Conservation (phyloP, 2,113 vertebrate genomes). For the Cyanocitta stelleri region DNA sequence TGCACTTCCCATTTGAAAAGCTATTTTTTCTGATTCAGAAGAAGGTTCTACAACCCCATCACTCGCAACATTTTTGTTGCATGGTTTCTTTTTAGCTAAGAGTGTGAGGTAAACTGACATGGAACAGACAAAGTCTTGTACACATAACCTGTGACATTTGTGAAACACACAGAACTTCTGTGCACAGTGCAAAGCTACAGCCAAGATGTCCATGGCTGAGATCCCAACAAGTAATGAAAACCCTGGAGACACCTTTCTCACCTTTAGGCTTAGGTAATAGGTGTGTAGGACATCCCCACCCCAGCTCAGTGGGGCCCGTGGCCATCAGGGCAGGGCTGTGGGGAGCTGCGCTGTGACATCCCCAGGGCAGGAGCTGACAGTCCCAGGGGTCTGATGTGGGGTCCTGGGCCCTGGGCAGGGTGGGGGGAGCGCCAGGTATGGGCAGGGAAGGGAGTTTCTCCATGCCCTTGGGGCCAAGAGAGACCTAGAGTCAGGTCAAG, state of each 20-base stretch:
- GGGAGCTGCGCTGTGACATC: not conserved
- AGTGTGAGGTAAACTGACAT: not conserved
- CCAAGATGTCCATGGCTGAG: not conserved
- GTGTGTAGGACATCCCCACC: not conserved
- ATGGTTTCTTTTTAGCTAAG: not conserved
- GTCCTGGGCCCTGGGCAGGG: not conserved
- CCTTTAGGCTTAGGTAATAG: not conserved
- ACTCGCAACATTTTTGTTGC: not conserved
- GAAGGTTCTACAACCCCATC: not conserved
- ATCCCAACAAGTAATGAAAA: not conserved
- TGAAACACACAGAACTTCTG: not conserved
- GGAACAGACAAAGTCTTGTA: not conserved
- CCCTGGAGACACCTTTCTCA: not conserved
- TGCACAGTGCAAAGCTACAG: not conserved
- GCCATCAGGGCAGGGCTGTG: not conserved
- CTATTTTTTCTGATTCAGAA: not conserved
- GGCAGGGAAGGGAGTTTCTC: not conserved
- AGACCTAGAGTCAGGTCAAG: not conserved
- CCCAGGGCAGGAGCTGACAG: not conserved
- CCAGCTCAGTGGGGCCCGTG: not conserved
- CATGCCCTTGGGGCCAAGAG: rapidly evolving
- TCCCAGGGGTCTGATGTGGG: not conserved
- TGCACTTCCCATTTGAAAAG: not conserved
- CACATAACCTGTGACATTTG: not conserved
- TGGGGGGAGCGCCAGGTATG: rapidly evolving